Conservation (phyloP, 1,140 invertebrate genomes). For the Steinernema feltiae region DNA sequence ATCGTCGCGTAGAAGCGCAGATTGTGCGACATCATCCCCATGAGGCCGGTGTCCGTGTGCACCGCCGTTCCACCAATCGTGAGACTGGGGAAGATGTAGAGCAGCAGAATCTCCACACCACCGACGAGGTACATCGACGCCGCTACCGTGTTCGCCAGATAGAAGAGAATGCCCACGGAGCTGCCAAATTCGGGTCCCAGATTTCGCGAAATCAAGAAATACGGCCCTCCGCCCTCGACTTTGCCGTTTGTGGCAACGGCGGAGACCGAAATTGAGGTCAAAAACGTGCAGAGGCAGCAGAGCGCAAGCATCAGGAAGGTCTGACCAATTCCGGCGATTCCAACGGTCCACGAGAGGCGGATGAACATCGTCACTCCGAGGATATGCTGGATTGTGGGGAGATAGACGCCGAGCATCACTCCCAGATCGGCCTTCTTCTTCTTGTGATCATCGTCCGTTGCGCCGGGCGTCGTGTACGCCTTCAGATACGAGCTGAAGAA, state of each 20-base stretch:
- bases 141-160: constrained; percentile 94
- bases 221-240: constrained; percentile 80
- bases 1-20: constrained; percentile 62
- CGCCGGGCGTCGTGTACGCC: constrained; percentile 56
- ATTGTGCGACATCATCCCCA: constrained; percentile 60
- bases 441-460: constrained; percentile 41
- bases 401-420: constrained; percentile 90
- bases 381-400: constrained; percentile 98
- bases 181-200: constrained; percentile 96
- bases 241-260: constrained; percentile 98
- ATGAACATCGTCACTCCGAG: constrained; percentile 98
- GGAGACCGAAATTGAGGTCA: constrained; percentile 96
- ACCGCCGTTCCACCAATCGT: constrained; percentile 60
- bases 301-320: constrained; percentile 89
- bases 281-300: constrained; percentile 83
- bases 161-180: constrained; percentile 97
- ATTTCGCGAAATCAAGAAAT: constrained; percentile 93
- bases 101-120: constrained; percentile 90
- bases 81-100: constrained; percentile 61
- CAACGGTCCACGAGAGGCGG: constrained; percentile 95
- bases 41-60: constrained; percentile 52
- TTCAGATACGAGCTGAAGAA: constrained; percentile 43
- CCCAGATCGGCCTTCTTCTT: constrained; percentile 66
- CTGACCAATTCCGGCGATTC: constrained; percentile 85
- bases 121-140: constrained; percentile 96